phyloP scores from a whole-genome alignment of 2,113 vertebrate genomes.

The Cynoglossus semilaevis region DNA sequence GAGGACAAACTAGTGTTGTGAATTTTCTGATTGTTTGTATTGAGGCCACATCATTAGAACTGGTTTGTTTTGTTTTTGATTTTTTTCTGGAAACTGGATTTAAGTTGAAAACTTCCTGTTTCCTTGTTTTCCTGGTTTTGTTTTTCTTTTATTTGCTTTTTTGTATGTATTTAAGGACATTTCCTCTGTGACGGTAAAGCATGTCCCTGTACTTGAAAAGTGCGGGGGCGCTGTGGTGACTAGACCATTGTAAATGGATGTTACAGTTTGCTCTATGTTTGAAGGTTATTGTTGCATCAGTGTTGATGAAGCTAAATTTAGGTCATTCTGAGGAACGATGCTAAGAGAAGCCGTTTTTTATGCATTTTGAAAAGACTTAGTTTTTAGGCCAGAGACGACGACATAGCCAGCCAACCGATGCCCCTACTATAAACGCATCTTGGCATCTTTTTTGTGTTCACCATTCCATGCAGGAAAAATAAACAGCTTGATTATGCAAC shows the following conservation, averaged over 20 bases:
- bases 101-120: slow-evolving; percentile 98
- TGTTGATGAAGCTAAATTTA: slow-evolving; percentile 92
- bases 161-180: slow-evolving; percentile 97
- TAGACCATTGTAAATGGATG: slow-evolving; percentile 96
- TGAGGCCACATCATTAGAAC: slow-evolving; percentile 92
- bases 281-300: slow-evolving; percentile 93
- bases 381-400: slow-evolving; percentile 83
- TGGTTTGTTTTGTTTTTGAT: slow-evolving; percentile 78
- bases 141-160: slow-evolving; percentile 66
- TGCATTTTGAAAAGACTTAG: slow-evolving; percentile 82
- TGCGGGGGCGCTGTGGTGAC: slow-evolving; percentile 83
- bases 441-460: slow-evolving; percentile 83
- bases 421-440: slow-evolving; percentile 83
- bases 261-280: slow-evolving; percentile 97
- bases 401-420: slow-evolving; percentile 83
- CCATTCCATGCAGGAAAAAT: slow-evolving; percentile 84
- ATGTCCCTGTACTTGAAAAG: slow-evolving; percentile 95
- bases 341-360: slow-evolving; percentile 75
- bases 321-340: slow-evolving; percentile 86
- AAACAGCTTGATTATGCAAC: slow-evolving; percentile 83
- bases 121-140: slow-evolving; percentile 72
- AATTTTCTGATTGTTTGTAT: slow-evolving; percentile 97
- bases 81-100: slow-evolving; percentile 85
- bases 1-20: slow-evolving; percentile 97
- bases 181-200: slow-evolving; percentile 89